phyloP scores from a whole-genome alignment of 1,140 invertebrate genomes.

The Dendroctonus valens region DNA sequence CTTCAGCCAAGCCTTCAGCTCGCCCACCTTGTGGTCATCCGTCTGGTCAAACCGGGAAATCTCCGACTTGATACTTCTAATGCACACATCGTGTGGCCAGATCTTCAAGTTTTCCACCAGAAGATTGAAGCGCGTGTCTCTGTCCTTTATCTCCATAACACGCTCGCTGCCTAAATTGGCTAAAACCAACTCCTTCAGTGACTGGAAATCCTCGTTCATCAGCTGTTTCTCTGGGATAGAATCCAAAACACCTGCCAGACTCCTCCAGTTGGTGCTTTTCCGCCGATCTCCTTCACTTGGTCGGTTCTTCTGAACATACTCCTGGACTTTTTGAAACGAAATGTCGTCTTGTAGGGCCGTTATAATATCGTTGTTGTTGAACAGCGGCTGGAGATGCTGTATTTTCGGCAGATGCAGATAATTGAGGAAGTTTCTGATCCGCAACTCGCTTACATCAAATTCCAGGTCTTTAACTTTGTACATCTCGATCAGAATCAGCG shows the following conservation, averaged over 20 bases:
- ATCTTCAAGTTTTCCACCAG: constrained; percentile 48
- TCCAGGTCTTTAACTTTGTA: constrained; percentile 47
- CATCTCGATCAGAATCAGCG: constrained; percentile 57
- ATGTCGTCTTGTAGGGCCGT: constrained; percentile 53
- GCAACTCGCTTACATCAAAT: constrained; percentile 45
- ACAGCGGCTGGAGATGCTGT: constrained; percentile 50
- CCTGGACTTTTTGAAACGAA: constrained; percentile 28
- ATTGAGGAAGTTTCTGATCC: constrained; percentile 51
- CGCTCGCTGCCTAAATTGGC: constrained; percentile 42
- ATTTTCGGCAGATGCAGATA: constrained; percentile 52
- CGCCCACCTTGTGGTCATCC: constrained; percentile 28
- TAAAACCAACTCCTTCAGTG: constrained; percentile 41
- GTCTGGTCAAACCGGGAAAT: constrained; percentile 35
- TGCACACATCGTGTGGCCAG: constrained; percentile 47
- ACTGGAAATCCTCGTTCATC: constrained; percentile 33
- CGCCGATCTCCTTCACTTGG: constrained; percentile 43
- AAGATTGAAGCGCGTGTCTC: constrained; percentile 43
- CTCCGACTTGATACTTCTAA: constrained; percentile 44
- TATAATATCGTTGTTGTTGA: constrained; percentile 53
- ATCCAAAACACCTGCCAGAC: constrained; percentile 41
- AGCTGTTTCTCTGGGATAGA: constrained; percentile 45
- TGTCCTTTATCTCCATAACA: constrained; percentile 43
- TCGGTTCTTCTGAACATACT: constrained; percentile 44
- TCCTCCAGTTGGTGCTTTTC: constrained; percentile 42
- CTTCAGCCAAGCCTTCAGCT: constrained; percentile 50